Conservation (phyloP, 2,113 vertebrate species). For the Eudorcas thomsonii region DNA sequence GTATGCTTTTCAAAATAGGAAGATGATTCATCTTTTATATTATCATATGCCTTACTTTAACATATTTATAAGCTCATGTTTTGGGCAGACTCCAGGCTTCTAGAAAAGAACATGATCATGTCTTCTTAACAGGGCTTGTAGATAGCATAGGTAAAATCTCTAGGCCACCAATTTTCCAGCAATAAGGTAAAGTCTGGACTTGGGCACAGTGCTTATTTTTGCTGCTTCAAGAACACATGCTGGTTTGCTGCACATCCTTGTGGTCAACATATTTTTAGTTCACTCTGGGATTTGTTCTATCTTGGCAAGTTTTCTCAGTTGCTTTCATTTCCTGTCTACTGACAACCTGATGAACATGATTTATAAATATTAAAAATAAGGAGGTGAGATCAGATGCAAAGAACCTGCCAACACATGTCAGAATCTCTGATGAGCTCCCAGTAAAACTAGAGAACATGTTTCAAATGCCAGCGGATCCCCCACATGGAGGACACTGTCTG, state of each 20-base stretch:
- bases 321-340: slow-evolving; percentile 44
- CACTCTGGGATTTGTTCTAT: neutral
- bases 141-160: neutral
- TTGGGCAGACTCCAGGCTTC: slow-evolving; percentile 28
- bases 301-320: neutral
- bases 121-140: neutral
- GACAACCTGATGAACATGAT: slow-evolving; percentile 49
- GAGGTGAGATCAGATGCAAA: neutral
- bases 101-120: neutral
- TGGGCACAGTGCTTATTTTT: neutral
- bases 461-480: neutral
- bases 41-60: slow-evolving; percentile 48
- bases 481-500: slow-evolving; percentile 11
- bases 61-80: slow-evolving; percentile 50
- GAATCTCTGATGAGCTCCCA: neutral
- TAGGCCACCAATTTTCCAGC: neutral
- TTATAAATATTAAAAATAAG: slow-evolving; percentile 62
- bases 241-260: neutral
- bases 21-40: slow-evolving; percentile 41
- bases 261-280: slow-evolving; percentile 41
- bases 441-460: neutral
- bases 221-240: neutral
- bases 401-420: slow-evolving; percentile 50
- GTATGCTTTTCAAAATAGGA: slow-evolving; percentile 39
- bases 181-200: neutral